Percentiles rank a stretch among this genome's conserved stretches.
Conservation (phyloP, 64 coral and sea anemone genomes). For the Exaiptasia diaphana region DNA sequence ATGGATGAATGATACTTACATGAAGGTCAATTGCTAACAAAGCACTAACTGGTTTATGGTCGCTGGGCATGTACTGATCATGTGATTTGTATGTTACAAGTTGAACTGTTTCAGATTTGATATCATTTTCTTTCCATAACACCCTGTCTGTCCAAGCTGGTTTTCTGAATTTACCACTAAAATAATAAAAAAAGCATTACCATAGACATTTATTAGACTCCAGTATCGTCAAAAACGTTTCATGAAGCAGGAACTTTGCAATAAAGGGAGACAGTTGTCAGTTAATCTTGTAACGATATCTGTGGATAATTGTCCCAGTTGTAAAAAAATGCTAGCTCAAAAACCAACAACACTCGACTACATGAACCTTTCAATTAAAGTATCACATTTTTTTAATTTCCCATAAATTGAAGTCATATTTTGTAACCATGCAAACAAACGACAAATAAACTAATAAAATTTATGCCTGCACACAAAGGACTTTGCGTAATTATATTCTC, state of each 20-base stretch:
- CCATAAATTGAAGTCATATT: too few species aligned
- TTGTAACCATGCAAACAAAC: too few species aligned
- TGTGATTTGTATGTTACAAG: conserved; percentile 66
- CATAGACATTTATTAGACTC: not conserved
- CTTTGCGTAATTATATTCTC: too few species aligned
- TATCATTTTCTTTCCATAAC: conserved; percentile 64
- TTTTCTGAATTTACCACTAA: conserved; percentile 81
- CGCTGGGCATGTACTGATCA: conserved; percentile 72
- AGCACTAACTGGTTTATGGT: conserved; percentile 78
- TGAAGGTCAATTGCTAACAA: conserved; percentile 44
- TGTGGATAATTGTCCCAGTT: too few species aligned
- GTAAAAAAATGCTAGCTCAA: too few species aligned
- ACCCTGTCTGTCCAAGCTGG: conserved; percentile 95
- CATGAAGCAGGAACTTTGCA: not conserved
- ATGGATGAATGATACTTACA: conserved; percentile 29
- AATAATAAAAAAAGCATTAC: not conserved
- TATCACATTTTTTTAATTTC: too few species aligned
- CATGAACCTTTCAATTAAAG: too few species aligned
- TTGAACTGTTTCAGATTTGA: conserved; percentile 49
- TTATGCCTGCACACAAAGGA: too few species aligned
- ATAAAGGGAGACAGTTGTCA: too few species aligned
- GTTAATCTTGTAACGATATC: too few species aligned
- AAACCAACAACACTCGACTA: too few species aligned
- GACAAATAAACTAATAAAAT: too few species aligned
- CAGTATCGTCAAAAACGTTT: not conserved